Evolutionary conservation across 2,888 invertebrate species (phyloP).

Genomic region (Callimorpha dominula): DNA sequence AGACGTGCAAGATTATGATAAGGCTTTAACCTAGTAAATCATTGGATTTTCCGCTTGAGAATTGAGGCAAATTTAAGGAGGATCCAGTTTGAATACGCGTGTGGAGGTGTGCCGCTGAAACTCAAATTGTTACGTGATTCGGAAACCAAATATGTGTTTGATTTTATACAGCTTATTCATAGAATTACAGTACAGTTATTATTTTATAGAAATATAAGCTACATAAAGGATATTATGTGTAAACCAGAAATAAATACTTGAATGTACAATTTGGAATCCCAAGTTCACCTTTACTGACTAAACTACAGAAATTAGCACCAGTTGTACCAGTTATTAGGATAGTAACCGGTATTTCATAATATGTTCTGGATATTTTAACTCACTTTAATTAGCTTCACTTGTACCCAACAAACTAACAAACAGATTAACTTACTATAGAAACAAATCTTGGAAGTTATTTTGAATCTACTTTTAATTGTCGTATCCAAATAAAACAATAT

Average conservation of each 20-base stretch:
- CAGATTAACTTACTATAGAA: no score
- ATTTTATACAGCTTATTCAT: conserved; percentile 39
- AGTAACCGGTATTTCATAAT: not conserved
- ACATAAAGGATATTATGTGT: not conserved
- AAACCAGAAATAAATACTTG: not conserved
- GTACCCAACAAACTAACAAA: no score
- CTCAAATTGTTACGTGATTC: conserved; percentile 62
- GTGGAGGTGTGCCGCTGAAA: conserved; percentile 51
- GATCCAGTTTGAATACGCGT: conserved; percentile 51
- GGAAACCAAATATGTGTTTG: conserved; percentile 46
- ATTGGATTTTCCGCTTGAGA: conserved; percentile 81
- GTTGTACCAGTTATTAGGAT: not conserved
- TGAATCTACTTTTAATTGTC: no score
- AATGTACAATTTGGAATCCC: not conserved
- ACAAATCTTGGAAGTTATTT: no score
- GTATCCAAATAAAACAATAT: no score
- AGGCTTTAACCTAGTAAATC: conserved; percentile 81
- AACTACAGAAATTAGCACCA: not conserved
- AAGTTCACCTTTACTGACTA: not conserved
- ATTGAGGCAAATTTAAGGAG: conserved; percentile 80
- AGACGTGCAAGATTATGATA: conserved; percentile 85
- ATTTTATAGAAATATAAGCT: conserved; percentile 1
- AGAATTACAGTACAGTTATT: conserved; percentile 23
- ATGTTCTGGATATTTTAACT: not conserved
- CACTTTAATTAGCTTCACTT: no score